Evolutionary conservation across 2,797 vertebrate species (phyloP), one percentile per base, ranked within the genome.

Genomic region (Bradypodion pumilum): DNA sequence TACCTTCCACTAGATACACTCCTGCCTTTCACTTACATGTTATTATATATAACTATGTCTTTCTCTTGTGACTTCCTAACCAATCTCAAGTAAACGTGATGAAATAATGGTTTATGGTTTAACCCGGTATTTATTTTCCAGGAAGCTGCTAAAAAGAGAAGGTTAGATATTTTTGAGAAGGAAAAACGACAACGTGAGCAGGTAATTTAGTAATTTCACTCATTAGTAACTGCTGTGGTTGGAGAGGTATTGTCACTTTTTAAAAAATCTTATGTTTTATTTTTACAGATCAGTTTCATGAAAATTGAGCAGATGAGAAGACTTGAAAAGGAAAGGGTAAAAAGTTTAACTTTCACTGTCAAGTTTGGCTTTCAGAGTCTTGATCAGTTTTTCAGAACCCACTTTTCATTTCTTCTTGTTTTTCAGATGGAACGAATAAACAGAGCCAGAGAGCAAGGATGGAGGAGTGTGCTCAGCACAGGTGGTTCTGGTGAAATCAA

Each of bases 401-500:
- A 92, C 89, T 87, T 84, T 94, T 88, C 89, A 89, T 88, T 92
- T 93, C 80, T 94, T 92, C 92, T 27, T 46, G 27, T 87, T 87
- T 88, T 74, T 90, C 91, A 96, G 99, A 95, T 99, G 90, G 98
- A 97, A 92, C 97, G 96, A 87, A 98, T 99, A 95, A 98, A 99
- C 93, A 97, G 97, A 94, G 98, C 98, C 84, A 96, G 98, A 93
- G 99, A 99, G 85, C 98, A 98, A 96, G 99, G 99, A 90, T 99
- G 99, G 99, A 98, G 96, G 83, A 97, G 97, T 89, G 98, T 98
- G 74, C 95, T 98, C 88, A 97, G 97, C 93, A 97, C 97, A 74
- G 97, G 97, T 92, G 98, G 96, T 93, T 92, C 97, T 92, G 95
- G 94, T 89, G 96, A 96, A 89, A 92, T 94, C 73, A 96, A 97